Percentiles rank a stretch among this genome's conserved stretches.
phyloP scores from a whole-genome alignment of 2,888 invertebrate species.

The Microplitis deprimator region DNA sequence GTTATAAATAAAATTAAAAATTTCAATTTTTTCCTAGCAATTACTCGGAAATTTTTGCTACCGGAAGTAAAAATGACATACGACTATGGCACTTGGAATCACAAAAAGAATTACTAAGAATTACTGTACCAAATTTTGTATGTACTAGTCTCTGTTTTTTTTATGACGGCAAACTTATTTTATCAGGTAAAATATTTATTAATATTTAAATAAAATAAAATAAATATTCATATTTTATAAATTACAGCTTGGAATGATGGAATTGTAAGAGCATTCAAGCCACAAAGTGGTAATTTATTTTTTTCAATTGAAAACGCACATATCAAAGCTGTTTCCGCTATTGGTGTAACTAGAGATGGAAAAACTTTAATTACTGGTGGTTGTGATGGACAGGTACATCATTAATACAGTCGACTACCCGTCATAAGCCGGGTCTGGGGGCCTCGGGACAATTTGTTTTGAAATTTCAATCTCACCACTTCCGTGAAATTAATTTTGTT shows the following conservation, averaged over 20 bases:
- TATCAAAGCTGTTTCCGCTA: constrained; percentile 88
- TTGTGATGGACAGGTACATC: constrained; percentile 86
- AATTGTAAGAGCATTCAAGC: constrained; percentile 85
- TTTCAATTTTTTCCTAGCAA: constrained; percentile 73
- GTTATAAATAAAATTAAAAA: background rate
- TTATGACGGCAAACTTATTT: constrained; percentile 84
- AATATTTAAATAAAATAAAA: background rate
- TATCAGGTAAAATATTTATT: constrained; percentile 75
- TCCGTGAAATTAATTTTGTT: no score
- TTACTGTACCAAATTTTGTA: constrained; percentile 89
- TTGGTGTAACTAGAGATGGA: constrained; percentile 82
- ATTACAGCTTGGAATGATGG: constrained; percentile 85
- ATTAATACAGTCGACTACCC: no score
- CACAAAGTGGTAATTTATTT: constrained; percentile 84
- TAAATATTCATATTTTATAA: background rate
- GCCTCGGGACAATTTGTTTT: no score
- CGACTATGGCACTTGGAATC: constrained; percentile 87
- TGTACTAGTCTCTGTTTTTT: constrained; percentile 86
- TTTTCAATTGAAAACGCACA: constrained; percentile 91
- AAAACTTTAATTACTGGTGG: constrained; percentile 88
- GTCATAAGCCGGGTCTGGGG: no score
- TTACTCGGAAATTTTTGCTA: constrained; percentile 89
- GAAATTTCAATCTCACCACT: no score
- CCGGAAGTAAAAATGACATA: constrained; percentile 87
- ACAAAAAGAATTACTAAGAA: constrained; percentile 85